Conservation (phyloP, 2,888 invertebrate species). For the Apotomis capreana region DNA sequence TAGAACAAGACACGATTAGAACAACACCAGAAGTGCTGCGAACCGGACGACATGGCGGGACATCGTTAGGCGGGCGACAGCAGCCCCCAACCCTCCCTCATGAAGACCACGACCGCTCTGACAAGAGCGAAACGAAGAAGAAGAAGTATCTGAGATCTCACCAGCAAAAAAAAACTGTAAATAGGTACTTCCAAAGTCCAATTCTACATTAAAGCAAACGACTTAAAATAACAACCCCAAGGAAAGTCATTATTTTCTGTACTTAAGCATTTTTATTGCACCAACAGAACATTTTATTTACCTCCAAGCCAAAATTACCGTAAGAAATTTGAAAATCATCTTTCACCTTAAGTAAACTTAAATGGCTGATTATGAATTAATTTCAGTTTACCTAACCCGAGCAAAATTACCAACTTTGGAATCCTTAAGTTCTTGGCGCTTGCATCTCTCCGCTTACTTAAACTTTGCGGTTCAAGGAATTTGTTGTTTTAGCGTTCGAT, state of each 20-base stretch:
- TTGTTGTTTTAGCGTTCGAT: not conserved
- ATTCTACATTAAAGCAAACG: no score
- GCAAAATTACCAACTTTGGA: slow-evolving; percentile 14
- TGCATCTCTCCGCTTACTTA: slow-evolving; percentile 16
- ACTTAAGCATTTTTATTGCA: not conserved
- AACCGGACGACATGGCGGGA: no score
- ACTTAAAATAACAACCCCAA: no score
- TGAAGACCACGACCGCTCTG: no score
- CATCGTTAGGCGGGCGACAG: no score
- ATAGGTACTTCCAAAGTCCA: no score
- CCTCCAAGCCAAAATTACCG: not conserved
- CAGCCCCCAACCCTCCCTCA: no score
- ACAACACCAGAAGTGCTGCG: no score
- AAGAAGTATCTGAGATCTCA: no score
- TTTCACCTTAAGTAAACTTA: slow-evolving; percentile 7
- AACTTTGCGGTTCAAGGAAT: slow-evolving; percentile 17
- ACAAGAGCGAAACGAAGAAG: no score
- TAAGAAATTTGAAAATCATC: not conserved
- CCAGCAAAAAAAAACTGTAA: no score
- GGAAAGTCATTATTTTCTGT: not conserved
- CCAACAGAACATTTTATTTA: not conserved
- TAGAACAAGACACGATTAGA: no score
- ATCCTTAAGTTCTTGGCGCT: slow-evolving; percentile 11
- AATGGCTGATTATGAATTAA: slow-evolving; percentile 32
- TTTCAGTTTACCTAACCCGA: slow-evolving; percentile 20